Base-by-base conservation (phyloP, 2,113 vertebrate species). In the Scophthalmus maximus region DNA sequence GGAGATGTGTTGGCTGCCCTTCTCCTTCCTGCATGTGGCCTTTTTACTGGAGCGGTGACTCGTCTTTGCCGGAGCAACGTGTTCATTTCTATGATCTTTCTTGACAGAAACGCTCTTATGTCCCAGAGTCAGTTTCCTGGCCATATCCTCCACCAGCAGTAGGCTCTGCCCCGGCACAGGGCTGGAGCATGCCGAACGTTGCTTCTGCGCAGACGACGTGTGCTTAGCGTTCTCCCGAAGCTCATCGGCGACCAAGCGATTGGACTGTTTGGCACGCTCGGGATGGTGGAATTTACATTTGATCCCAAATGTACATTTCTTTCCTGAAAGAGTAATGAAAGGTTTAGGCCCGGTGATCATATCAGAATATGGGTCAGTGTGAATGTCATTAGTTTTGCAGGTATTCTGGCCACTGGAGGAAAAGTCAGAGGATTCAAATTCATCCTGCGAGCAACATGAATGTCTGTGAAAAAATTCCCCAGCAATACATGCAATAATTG, bases 231-330 rank as follows among this genome's bases (percentile, higher is more conserved):
- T 96, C 68, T 95, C 95, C 0, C 96, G 94, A n/a, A 97, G 94
- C 26, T 97, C 96, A 0, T 97, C 96, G 0, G 97, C 96, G 18
- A 98, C 84, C 0, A 93, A 90, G 55, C 94, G 94, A 66, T 95
- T 95, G 10, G 95, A 94, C 55, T 96, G 96, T 82, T 94, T 96
- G 3, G 88, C 88, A 65, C 96, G 92, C 56, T 97, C 96, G 0
- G 96, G 95, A 63, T 99, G 97, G 79, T 93, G 94, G 86, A 95
- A 99, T 14, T 97, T 96, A 75, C 97, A 99, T 83, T 98, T 99
- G 80, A 96, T 94, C 14, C 97, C 97, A 0, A 94, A 99, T 1
- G 97, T 99, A 68, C 97, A 99, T 58, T 98, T 99, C 82, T 93
- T 97, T n/a, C 97, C 97, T 99, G 86, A 27, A 78, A 68, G 9